Percentiles rank a stretch among this genome's conserved stretches.
Evolutionary conservation across 2,888 invertebrate species (phyloP).

Genomic region (Mimachlamys varia): DNA sequence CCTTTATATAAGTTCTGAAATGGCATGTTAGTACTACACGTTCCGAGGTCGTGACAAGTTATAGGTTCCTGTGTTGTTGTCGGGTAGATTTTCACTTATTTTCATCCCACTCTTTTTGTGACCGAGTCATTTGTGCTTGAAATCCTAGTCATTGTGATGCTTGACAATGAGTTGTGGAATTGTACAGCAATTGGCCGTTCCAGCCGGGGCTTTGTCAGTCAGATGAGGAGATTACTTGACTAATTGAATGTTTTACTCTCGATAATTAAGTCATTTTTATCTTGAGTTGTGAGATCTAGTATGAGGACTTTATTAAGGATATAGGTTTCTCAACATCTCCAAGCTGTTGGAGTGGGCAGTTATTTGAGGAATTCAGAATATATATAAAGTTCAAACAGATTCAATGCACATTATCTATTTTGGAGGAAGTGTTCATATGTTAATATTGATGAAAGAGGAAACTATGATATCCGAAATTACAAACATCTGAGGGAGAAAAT

Average conservation of each 20-base stretch:
- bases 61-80: background rate
- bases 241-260: constrained; percentile 13
- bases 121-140: background rate
- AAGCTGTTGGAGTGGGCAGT: background rate
- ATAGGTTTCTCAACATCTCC: background rate
- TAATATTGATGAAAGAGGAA: background rate
- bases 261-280: constrained; percentile 19
- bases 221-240: constrained; percentile 25
- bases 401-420: background rate
- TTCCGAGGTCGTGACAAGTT: too few species aligned
- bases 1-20: too few species aligned
- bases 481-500: background rate
- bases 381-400: too few species aligned
- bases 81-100: background rate
- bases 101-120: background rate
- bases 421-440: background rate
- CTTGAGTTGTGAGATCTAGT: background rate
- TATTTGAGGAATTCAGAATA: background rate
- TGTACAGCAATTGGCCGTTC: background rate
- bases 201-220: background rate
- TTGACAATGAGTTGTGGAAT: background rate
- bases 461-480: background rate
- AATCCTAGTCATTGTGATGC: background rate
- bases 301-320: background rate
- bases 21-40: too few species aligned